Percentiles rank a stretch among this genome's conserved stretches.
These are phyloP conservation scores for Drosophila subsilvestris DNA, from an alignment of 2,888 invertebrate genomes.

Conservation along the genomic window DNA sequence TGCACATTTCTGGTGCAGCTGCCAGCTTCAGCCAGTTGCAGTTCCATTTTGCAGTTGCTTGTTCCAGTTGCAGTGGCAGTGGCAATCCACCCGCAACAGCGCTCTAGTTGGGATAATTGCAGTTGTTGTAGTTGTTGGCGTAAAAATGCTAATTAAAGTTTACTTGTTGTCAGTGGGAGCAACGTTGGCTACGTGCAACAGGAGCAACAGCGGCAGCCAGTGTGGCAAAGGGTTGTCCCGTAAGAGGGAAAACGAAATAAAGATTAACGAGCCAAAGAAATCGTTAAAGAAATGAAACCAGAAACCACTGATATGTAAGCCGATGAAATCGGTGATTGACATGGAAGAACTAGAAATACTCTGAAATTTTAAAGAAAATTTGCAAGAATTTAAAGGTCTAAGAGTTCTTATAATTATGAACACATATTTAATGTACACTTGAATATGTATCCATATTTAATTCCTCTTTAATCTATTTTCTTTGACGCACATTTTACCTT, in stretches of 20 bases:
- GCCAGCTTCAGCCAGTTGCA: not conserved
- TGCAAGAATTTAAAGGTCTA: no score
- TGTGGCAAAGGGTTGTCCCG: conserved; percentile 65
- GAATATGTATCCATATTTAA: no score
- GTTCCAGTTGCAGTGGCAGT: conserved; percentile 31
- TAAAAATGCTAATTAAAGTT: conserved; percentile 79
- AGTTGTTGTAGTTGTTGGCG: conserved; percentile 57
- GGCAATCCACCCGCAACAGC: conserved; percentile 67
- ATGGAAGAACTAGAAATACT: conserved; percentile 5
- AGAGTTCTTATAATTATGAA: no score
- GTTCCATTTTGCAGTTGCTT: conserved; percentile 34
- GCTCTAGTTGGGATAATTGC: conserved; percentile 66
- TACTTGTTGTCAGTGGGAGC: conserved; percentile 59
- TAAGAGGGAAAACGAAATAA: conserved; percentile 31
- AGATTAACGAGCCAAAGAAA: conserved; percentile 77
- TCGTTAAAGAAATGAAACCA: conserved; percentile 70
- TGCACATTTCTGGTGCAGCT: conserved; percentile 37
- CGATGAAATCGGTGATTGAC: conserved; percentile 2
- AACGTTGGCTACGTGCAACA: not conserved
- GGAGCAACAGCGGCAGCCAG: conserved; percentile 11
- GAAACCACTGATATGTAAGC: conserved; percentile 23
- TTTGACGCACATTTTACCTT: not conserved
- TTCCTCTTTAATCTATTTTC: not conserved
- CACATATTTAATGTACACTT: no score
- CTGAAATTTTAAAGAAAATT: conserved; percentile 2